These are phyloP conservation scores for Euzophera pinguis DNA, from an alignment of 2,888 invertebrate genomes.

Conservation along the genomic window DNA sequence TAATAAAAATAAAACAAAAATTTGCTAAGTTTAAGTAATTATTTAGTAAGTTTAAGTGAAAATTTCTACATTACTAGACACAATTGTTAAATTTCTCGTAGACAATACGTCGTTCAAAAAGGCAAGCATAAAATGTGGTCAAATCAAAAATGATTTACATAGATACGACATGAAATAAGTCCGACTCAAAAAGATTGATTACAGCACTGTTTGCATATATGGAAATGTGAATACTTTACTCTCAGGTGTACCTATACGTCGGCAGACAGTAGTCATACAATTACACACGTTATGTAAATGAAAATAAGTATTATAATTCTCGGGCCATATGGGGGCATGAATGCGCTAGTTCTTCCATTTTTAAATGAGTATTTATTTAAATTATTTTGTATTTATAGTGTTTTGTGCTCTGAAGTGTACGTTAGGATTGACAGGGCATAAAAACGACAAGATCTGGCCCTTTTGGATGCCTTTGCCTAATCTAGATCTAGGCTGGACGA, in stretches of 20 bases:
- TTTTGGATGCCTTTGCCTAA: conserved; percentile 15
- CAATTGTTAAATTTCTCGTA: not conserved
- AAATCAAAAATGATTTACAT: conserved; percentile 8
- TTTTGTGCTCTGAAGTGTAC: conserved; percentile 23
- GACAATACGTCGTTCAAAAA: not conserved
- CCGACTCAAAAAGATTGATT: conserved; percentile 3
- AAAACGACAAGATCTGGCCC: conserved; percentile 29
- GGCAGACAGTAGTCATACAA: not conserved
- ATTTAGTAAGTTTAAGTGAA: no score
- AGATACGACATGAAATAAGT: conserved; percentile 10
- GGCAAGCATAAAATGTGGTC: not conserved
- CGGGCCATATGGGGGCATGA: not conserved
- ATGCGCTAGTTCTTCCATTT: conserved; percentile 4
- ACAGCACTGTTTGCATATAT: conserved; percentile 8
- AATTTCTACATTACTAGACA: no score
- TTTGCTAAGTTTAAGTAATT: no score
- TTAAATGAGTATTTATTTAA: conserved; percentile 11
- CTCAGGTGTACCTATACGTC: not conserved
- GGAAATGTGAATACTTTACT: conserved; percentile 6
- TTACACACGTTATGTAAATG: conserved; percentile 10
- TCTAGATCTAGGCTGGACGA: conserved; percentile 22
- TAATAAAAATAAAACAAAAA: no score
- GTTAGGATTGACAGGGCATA: conserved; percentile 29
- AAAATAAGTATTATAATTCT: conserved; percentile 4
- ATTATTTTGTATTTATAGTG: conserved; percentile 12